Percentiles rank a stretch among this genome's conserved stretches.
Conservation (phyloP, 2,113 vertebrate species). For the Seriola quinqueradiata region DNA sequence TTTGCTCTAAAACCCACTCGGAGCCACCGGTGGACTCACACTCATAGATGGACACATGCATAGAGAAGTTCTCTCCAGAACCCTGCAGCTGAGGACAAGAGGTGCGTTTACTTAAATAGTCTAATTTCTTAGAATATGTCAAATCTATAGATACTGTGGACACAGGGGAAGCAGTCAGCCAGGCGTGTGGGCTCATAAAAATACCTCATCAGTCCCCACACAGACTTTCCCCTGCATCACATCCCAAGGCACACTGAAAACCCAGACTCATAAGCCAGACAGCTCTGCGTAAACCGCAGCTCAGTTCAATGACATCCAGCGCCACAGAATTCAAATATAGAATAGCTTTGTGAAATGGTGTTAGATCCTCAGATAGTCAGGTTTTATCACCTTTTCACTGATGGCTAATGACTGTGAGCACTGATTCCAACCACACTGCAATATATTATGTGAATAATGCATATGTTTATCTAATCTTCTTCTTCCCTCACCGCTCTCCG, state of each 20-base stretch:
- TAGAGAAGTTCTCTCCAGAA: slow-evolving; percentile 90
- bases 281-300: neutral
- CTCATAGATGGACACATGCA: slow-evolving; percentile 99
- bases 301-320: slow-evolving; percentile 9
- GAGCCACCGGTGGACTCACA: slow-evolving; percentile 99
- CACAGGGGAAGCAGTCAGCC: neutral
- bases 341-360: neutral
- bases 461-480: neutral
- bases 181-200: neutral
- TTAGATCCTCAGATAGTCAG: neutral
- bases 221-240: neutral
- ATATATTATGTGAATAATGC: neutral
- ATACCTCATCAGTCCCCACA: neutral
- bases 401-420: neutral
- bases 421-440: neutral
- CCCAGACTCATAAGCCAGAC: neutral
- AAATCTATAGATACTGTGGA: slow-evolving; percentile 4
- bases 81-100: slow-evolving; percentile 49
- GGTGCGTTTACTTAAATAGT: neutral
- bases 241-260: neutral
- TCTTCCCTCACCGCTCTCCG: neutral
- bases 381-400: slow-evolving; percentile 6
- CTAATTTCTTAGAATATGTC: neutral
- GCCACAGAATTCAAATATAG: neutral
- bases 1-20: slow-evolving; percentile 98